These are phyloP conservation scores for Stigmatopora nigra DNA, from an alignment of 2,113 vertebrate species.

Conservation along the genomic window DNA sequence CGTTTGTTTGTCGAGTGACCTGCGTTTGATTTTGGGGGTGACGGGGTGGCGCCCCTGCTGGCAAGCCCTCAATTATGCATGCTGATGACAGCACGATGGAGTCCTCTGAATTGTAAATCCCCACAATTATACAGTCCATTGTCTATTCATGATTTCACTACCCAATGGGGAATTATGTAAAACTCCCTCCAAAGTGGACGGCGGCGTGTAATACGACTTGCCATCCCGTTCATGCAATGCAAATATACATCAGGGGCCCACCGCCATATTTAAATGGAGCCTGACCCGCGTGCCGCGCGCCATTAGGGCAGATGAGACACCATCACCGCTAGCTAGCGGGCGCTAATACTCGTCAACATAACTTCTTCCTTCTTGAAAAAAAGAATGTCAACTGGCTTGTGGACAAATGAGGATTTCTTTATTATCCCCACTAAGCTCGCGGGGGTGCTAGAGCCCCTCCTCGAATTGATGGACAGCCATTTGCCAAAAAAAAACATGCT, in stretches of 20 bases:
- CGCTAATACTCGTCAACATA: conserved; percentile 55
- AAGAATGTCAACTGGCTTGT: background rate
- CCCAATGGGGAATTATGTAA: conserved; percentile 73
- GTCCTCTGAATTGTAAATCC: conserved; percentile 74
- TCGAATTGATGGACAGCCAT: too few species aligned
- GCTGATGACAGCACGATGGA: conserved; percentile 62
- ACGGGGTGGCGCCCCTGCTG: background rate
- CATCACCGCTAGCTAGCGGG: conserved; percentile 44
- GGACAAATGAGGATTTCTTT: conserved; percentile 28
- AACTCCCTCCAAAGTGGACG: conserved; percentile 73
- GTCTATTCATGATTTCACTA: conserved; percentile 77
- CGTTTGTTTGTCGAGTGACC: conserved; percentile 42
- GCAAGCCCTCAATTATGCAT: conserved; percentile 68
- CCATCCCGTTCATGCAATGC: conserved; percentile 76
- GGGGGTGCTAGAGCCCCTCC: too few species aligned
- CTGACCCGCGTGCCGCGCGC: conserved; percentile 57
- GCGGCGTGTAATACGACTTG: conserved; percentile 72
- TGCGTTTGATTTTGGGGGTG: conserved; percentile 35
- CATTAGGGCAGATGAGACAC: conserved; percentile 64
- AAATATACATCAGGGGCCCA: conserved; percentile 67
- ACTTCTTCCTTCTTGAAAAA: conserved; percentile 28
- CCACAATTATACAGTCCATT: conserved; percentile 72
- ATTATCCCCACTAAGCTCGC: too few species aligned
- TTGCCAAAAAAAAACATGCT: too few species aligned
- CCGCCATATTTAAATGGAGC: conserved; percentile 67